phyloP scores from a whole-genome alignment of 2,797 vertebrate genomes.

The Eospalax fontanierii region DNA sequence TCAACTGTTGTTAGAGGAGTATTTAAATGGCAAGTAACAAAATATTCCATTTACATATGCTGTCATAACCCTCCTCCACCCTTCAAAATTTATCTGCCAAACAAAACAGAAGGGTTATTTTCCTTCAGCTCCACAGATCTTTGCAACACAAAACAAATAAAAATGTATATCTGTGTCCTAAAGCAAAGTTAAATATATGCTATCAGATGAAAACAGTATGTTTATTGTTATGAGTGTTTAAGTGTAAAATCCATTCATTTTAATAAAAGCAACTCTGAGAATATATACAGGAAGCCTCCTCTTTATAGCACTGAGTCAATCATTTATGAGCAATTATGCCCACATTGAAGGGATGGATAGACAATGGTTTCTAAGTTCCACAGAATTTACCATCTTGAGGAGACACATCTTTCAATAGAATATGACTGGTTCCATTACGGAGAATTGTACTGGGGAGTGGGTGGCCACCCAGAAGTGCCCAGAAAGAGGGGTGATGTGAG shows the following conservation, averaged over 20 bases:
- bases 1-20: conserved; percentile 8
- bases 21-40: conserved; percentile 50
- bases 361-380: background rate
- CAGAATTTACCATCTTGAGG: background rate
- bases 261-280: background rate
- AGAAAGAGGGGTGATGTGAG: background rate
- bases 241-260: conserved; percentile 30
- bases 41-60: background rate
- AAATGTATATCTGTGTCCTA: background rate
- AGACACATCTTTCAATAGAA: background rate
- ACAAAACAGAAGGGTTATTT: background rate
- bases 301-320: background rate
- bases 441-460: background rate
- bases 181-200: conserved; percentile 1
- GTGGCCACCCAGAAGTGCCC: background rate
- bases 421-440: too few relatives aligned
- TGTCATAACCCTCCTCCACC: background rate
- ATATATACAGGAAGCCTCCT: background rate
- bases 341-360: background rate
- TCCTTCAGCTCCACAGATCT: background rate
- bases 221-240: background rate
- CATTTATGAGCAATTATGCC: background rate
- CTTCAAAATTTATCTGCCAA: conserved; percentile 26
- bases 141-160: background rate
- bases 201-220: background rate